phyloP scores from a whole-genome alignment of 1,140 invertebrate species.

The Pteromalus puparum region DNA sequence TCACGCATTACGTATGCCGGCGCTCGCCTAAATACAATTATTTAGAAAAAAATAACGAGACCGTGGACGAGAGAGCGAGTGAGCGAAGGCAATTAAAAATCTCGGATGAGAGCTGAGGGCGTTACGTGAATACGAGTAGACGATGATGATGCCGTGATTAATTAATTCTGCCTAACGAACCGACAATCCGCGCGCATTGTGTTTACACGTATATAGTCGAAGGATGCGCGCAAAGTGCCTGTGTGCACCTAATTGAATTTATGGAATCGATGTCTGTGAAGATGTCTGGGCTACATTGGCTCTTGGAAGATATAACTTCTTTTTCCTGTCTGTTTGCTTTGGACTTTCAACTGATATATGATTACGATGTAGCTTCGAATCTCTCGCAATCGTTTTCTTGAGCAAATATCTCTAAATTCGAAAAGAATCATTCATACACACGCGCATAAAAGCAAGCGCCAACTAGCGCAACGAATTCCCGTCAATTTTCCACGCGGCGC shows the following conservation, averaged over 20 bases:
- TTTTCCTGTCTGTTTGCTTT: no score
- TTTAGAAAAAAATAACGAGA: conserved; percentile 41
- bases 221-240: neutral
- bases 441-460: neutral
- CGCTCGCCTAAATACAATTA: conserved; percentile 45
- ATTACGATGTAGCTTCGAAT: no score
- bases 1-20: conserved; percentile 4
- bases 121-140: neutral
- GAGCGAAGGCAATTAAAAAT: conserved; percentile 13
- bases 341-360: no score
- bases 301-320: no score
- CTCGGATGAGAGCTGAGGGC: neutral
- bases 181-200: neutral
- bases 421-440: neutral
- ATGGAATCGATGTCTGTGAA: neutral
- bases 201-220: neutral
- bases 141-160: conserved; percentile 26
- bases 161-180: conserved; percentile 51
- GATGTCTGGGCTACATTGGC: neutral
- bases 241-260: neutral
- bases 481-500: conserved; percentile 58
- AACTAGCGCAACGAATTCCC: conserved; percentile 64
- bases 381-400: no score
- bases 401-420: no score
- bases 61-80: neutral